Percentiles rank a stretch among this genome's conserved stretches.
phyloP scores from a whole-genome alignment of 1,140 invertebrate species.

The Lepeophtheirus salmonis region DNA sequence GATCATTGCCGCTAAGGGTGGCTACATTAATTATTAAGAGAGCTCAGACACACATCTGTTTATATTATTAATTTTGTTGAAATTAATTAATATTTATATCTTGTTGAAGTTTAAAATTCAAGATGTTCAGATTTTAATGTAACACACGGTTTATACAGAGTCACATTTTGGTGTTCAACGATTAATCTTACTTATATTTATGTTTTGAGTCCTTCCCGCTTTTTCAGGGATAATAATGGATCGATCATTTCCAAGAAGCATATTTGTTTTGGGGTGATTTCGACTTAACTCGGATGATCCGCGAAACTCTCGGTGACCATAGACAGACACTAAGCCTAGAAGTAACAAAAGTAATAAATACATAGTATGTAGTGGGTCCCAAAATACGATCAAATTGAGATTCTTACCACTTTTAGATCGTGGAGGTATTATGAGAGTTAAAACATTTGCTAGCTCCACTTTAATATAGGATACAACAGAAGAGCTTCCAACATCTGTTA shows the following conservation, averaged over 20 bases:
- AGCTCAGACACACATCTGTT: too few relatives aligned
- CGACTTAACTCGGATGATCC: neutral
- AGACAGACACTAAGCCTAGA: neutral
- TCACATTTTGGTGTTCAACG: neutral
- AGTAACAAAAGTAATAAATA: neutral
- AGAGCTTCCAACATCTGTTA: neutral
- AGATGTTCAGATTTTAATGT: too few relatives aligned
- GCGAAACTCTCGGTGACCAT: neutral
- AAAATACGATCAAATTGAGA: too few relatives aligned
- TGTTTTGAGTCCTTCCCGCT: neutral
- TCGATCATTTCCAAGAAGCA: too few relatives aligned
- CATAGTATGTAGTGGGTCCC: too few relatives aligned
- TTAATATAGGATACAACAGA: constrained; percentile 3
- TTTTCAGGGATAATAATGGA: neutral
- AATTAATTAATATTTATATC: too few relatives aligned
- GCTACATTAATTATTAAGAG: too few relatives aligned
- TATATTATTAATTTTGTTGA: too few relatives aligned
- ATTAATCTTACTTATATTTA: neutral
- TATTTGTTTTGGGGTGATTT: neutral
- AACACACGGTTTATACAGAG: neutral
- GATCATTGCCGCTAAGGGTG: too few relatives aligned
- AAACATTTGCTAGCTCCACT: neutral
- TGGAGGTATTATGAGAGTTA: constrained; percentile 1
- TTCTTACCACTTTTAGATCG: neutral
- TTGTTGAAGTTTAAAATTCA: too few relatives aligned